phyloP scores from a whole-genome alignment of 2,888 invertebrate genomes.

The Elegia similella region DNA sequence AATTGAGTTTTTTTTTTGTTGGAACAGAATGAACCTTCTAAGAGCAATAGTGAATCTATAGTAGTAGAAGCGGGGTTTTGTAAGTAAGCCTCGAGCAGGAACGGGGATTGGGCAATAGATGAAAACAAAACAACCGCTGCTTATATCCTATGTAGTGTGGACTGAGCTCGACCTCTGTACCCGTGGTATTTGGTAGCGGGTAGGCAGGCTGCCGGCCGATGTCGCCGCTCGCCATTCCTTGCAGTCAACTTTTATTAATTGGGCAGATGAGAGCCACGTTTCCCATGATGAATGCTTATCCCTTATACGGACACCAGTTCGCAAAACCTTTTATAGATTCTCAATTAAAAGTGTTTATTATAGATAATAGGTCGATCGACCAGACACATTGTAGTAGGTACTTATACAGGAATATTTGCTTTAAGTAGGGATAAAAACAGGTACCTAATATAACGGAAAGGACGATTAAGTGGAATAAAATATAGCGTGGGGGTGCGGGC shows the following conservation, averaged over 20 bases:
- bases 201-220: conserved; percentile 58
- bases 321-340: conserved; percentile 82
- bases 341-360: conserved; percentile 81
- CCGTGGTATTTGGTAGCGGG: conserved; percentile 38
- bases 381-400: conserved; percentile 67
- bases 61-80: too few species aligned
- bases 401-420: conserved; percentile 78
- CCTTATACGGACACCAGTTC: conserved; percentile 74
- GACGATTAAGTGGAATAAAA: conserved; percentile 81
- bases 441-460: conserved; percentile 80
- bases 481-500: conserved; percentile 78
- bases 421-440: conserved; percentile 75
- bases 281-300: conserved; percentile 75
- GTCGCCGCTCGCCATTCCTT: conserved; percentile 69
- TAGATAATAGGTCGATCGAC: conserved; percentile 73
- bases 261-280: conserved; percentile 79
- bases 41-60: too few species aligned
- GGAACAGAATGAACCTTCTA: too few species aligned
- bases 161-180: not conserved
- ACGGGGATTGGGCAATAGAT: too few species aligned
- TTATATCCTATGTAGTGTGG: too few species aligned
- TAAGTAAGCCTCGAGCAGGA: too few species aligned
- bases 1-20: too few species aligned
- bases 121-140: too few species aligned
- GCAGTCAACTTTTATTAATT: conserved; percentile 81